Base-by-base conservation (phyloP, 2,797 vertebrate genomes). In the Urophycis tenuis region DNA sequence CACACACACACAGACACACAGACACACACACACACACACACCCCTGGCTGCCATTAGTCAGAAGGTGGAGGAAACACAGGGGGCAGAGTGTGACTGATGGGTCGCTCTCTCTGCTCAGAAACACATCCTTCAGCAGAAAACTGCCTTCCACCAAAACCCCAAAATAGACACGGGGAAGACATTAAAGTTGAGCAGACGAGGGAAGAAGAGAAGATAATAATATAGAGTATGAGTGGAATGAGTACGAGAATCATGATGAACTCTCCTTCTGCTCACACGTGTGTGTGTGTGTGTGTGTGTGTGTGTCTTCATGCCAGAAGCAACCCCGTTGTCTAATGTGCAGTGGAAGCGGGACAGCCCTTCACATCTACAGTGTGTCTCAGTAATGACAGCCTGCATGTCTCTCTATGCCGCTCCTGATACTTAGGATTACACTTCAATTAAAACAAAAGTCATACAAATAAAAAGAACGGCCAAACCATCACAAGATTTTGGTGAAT, bases 121-220 rank as follows among this genome's bases (percentile, higher is more conserved):
- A 88, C 88, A 90, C 86, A 91, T 91, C 87, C 86, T 88, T 92
- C 89, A 92, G 84, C 83, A 83, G 86, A 87, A 90, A 91, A 29
- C 60, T 84, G 86, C 91, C 90, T 84, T 86, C 78, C 80, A 39
- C 83, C 77, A 53, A 0, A 81, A 67, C n/a, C 90, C 90, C 85
- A 83, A 88, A 92, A 92, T 91, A 92, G 92, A 88, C 86, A 88
- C 81, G 84, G 88, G 88, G 86, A 88, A 89, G 87, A 91, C 91
- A 93, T 93, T 92, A 92, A 91, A 91, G 88, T 87, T 12, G 81
- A 84, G 87, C 81, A 84, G 84, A 78, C 88, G 81, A 84, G 83
- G 74, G 74, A 32, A 79, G 80, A 80, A 82, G 88, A 91, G 83
- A 82, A 83, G 22, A 72, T 67, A 67, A 67, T 67, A 67, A 67